These are phyloP conservation scores for Anguilla obscura DNA, from an alignment of 2,797 vertebrate species.

Conservation along the genomic window DNA sequence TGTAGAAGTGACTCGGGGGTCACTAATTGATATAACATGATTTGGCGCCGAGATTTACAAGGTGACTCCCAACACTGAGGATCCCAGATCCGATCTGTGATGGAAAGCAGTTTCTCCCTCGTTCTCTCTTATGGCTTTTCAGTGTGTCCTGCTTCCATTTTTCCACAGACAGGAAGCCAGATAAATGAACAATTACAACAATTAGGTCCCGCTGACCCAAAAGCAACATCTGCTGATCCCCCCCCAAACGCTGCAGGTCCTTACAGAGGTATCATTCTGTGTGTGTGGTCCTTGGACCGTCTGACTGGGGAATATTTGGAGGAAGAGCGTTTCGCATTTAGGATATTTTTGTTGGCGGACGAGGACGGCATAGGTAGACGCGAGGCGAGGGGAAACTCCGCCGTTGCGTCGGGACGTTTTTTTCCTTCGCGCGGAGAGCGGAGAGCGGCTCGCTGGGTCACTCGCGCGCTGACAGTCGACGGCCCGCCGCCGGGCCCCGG, in stretches of 20 bases:
- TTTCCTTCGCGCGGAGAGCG: neutral
- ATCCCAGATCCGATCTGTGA: neutral
- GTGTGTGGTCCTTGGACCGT: neutral
- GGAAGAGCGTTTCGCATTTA: neutral
- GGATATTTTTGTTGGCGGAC: neutral
- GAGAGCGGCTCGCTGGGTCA: neutral
- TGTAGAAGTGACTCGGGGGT: conserved; percentile 45
- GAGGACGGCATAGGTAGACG: neutral
- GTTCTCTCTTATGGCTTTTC: neutral
- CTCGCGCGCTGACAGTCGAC: neutral
- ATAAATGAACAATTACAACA: conserved; percentile 25
- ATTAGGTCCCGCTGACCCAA: conserved; percentile 4
- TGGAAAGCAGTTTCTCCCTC: conserved; percentile 22
- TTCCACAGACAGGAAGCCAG: neutral
- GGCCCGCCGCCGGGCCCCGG: neutral
- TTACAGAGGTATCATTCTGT: neutral
- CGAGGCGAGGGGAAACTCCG: neutral
- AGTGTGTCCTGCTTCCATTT: neutral
- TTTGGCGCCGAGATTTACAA: conserved; percentile 45
- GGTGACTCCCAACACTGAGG: conserved; percentile 24
- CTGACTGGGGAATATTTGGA: neutral
- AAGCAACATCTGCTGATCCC: conserved; percentile 8
- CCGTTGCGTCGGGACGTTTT: neutral
- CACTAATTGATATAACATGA: conserved; percentile 49
- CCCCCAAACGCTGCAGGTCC: neutral